These are phyloP conservation scores for Poeciliopsis presidionis DNA, from an alignment of 2,797 vertebrate species.

Conservation along the genomic window DNA sequence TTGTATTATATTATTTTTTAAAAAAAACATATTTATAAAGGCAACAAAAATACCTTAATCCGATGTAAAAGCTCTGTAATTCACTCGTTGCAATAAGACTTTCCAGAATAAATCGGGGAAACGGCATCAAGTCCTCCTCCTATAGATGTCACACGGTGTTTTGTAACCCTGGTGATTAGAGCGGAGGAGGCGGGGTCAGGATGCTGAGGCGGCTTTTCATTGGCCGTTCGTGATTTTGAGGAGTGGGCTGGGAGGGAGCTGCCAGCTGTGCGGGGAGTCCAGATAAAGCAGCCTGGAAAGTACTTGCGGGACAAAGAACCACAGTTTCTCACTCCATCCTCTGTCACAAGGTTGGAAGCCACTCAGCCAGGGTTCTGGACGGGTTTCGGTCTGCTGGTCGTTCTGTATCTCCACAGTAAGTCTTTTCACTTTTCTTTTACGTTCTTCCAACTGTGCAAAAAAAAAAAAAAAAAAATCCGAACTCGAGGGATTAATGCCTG, in stretches of 20 bases:
- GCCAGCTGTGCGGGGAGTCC: constrained; percentile 55
- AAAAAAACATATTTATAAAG: neutral
- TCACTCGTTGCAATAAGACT: neutral
- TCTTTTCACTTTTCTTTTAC: neutral
- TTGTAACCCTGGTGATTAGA: constrained; percentile 49
- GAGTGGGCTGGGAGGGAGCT: constrained; percentile 44
- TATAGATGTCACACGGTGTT: constrained; percentile 13
- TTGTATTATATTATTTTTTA: neutral
- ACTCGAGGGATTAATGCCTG: constrained; percentile 19
- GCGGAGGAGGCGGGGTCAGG: constrained; percentile 58
- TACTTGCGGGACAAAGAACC: constrained; percentile 47
- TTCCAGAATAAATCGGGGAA: neutral
- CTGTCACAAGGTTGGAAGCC: constrained; percentile 18
- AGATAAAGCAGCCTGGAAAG: constrained; percentile 9
- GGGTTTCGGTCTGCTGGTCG: neutral
- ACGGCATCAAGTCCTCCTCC: neutral
- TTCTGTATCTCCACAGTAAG: constrained; percentile 49
- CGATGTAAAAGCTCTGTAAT: neutral
- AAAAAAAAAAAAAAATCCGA: neutral
- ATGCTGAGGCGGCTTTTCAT: constrained; percentile 71
- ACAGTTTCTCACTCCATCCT: constrained; percentile 32
- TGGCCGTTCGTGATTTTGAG: constrained; percentile 40
- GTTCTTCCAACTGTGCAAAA: neutral
- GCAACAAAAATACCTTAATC: neutral
- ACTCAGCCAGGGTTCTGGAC: neutral